Conservation (phyloP, 64 coral and sea anemone species). For the Platygyra sinensis region DNA sequence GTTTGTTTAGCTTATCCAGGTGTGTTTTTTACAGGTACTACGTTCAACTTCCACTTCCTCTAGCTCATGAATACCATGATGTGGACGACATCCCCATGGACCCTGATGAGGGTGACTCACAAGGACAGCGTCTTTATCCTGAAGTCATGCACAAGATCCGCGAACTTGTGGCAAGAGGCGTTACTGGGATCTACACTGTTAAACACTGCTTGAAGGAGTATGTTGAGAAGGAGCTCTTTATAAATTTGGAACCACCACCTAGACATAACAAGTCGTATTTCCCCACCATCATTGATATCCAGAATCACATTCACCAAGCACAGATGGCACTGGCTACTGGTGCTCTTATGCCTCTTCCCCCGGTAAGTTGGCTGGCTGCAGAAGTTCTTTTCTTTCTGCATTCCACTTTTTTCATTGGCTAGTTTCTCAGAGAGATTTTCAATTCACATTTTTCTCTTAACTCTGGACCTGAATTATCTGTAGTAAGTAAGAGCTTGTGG, state of each 20-base stretch:
- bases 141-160: conserved; percentile 87
- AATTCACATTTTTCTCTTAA: too few relatives aligned
- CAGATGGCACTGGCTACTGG: conserved; percentile 89
- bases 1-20: not conserved
- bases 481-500: too few relatives aligned
- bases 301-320: conserved; percentile 98
- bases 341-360: conserved; percentile 79
- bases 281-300: conserved; percentile 96
- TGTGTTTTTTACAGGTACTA: conserved; percentile 69
- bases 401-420: too few relatives aligned
- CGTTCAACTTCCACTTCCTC: conserved; percentile 88
- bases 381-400: not conserved
- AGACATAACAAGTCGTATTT: conserved; percentile 95
- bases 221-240: conserved; percentile 92
- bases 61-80: conserved; percentile 96
- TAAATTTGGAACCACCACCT: conserved; percentile 66
- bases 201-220: conserved; percentile 94
- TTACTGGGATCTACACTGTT: conserved; percentile 87
- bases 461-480: too few relatives aligned
- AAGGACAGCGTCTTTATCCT: conserved; percentile 78
- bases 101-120: conserved; percentile 32
- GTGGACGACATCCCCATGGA: conserved; percentile 74
- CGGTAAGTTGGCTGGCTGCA: conserved; percentile 54
- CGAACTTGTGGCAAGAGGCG: conserved; percentile 91
- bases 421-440: too few relatives aligned